A percentile compares a stretch with the other conserved stretches of the same genome.
These are phyloP conservation scores for Drosophila prostipennis DNA, from an alignment of 2,888 invertebrate species.

Conservation along the genomic window DNA sequence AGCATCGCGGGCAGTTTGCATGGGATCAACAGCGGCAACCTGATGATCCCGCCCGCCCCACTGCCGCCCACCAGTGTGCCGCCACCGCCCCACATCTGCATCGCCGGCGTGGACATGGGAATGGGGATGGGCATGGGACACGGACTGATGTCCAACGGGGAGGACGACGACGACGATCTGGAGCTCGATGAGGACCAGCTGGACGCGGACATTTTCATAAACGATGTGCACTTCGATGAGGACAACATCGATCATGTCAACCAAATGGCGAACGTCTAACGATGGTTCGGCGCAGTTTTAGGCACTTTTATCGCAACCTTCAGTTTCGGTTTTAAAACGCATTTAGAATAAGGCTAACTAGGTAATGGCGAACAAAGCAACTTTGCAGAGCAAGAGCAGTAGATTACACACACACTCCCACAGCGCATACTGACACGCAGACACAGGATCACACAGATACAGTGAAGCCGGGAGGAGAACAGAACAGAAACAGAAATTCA, in stretches of 20 bases:
- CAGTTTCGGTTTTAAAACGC: constrained; percentile 68
- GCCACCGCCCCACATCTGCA: constrained; percentile 84
- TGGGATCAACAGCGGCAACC: constrained; percentile 83
- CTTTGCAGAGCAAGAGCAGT: constrained; percentile 45
- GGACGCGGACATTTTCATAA: constrained; percentile 81
- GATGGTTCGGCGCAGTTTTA: constrained; percentile 59
- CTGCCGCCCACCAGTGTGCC: constrained; percentile 84
- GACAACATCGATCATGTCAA: constrained; percentile 81
- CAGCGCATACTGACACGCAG: constrained; percentile 26
- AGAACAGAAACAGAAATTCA: constrained; percentile 72
- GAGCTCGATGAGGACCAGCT: constrained; percentile 80
- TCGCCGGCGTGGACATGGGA: constrained; percentile 79
- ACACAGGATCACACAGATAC: constrained; percentile 28
- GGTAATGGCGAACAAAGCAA: constrained; percentile 37
- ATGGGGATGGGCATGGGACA: constrained; percentile 75
- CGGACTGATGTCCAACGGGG: constrained; percentile 78
- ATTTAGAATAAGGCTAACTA: constrained; percentile 66
- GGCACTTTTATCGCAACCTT: constrained; percentile 70
- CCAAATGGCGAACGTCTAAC: constrained; percentile 84
- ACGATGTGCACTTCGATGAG: constrained; percentile 82
- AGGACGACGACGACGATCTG: constrained; percentile 80
- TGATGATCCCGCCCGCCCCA: constrained; percentile 84
- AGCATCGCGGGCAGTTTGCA: constrained; percentile 84
- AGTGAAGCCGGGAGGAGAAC: constrained; percentile 34
- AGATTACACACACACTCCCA: constrained; percentile 23